These are phyloP conservation scores for Psilopsiagon aymara DNA, from an alignment of 2,113 vertebrate species.

Conservation along the genomic window DNA sequence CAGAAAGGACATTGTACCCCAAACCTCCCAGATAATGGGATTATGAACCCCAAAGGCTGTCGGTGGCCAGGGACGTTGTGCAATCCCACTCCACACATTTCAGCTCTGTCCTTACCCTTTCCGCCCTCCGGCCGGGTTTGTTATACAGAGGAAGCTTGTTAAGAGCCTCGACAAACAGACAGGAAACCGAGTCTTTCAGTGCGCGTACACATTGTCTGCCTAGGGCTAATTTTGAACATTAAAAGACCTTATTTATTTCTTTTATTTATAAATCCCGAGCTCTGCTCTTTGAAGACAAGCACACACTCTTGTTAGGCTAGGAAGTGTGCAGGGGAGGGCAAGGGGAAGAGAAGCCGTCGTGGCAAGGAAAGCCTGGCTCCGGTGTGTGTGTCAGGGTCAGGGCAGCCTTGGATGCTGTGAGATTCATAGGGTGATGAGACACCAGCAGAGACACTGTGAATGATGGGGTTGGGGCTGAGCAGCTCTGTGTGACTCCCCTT, in stretches of 20 bases:
- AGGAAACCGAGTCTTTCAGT: constrained; percentile 73
- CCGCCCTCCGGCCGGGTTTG: constrained; percentile 43
- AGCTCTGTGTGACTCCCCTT: accelerated
- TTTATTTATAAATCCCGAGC: constrained; percentile 64
- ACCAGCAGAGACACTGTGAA: neutral
- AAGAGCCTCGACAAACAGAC: constrained; percentile 73
- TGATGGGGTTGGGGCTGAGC: accelerated
- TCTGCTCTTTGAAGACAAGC: neutral
- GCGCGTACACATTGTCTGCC: constrained; percentile 42
- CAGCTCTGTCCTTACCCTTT: constrained; percentile 69
- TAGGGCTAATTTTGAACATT: constrained; percentile 71
- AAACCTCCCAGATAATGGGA: neutral
- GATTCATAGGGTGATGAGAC: neutral
- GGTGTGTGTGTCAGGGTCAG: accelerated
- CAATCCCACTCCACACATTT: constrained; percentile 26
- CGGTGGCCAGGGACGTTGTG: neutral
- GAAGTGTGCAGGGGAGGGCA: neutral
- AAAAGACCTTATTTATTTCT: constrained; percentile 48
- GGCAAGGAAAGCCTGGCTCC: accelerated
- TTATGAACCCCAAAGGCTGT: neutral
- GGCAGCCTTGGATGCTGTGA: accelerated
- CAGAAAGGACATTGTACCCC: accelerated
- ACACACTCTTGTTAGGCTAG: neutral
- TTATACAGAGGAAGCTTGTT: constrained; percentile 71
- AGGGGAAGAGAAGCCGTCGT: neutral